Conservation (phyloP, 2,797 vertebrate species). For the Diplodus sargus region DNA sequence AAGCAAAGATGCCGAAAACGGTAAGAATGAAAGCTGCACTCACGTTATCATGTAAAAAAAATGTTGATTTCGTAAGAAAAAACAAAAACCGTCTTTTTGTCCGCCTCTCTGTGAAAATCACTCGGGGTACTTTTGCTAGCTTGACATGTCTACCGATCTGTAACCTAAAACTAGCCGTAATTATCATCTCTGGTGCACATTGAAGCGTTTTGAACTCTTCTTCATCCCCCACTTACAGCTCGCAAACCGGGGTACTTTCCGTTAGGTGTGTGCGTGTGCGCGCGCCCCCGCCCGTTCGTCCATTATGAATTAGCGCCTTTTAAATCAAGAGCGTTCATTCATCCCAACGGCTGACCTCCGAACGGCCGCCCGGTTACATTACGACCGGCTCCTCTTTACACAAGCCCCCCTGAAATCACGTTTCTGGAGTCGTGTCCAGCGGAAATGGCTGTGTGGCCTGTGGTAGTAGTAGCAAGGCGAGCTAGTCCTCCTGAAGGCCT, state of each 20-base stretch:
- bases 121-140: not conserved
- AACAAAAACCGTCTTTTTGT: not conserved
- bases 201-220: not conserved
- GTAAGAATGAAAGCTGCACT: conserved; percentile 71
- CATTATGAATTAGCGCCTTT: conserved; percentile 65
- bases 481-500: conserved; percentile 68
- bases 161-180: not conserved
- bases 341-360: not conserved
- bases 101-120: not conserved
- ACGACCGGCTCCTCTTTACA: not conserved
- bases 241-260: conserved; percentile 69
- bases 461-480: conserved; percentile 29
- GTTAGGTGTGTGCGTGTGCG: conserved; percentile 70
- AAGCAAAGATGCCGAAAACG: conserved; percentile 87
- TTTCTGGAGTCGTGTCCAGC: not conserved
- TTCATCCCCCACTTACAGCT: conserved; percentile 34
- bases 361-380: not conserved
- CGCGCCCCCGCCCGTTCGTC: conserved; percentile 63
- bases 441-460: conserved; percentile 58
- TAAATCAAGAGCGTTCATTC: conserved; percentile 29
- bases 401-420: not conserved
- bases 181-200: not conserved
- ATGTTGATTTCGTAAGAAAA: too few relatives aligned
- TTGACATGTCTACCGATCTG: not conserved
- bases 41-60: conserved; percentile 5